Percentiles rank a stretch among this genome's conserved stretches.
Evolutionary conservation across 2,797 vertebrate genomes (phyloP).

Genomic region (Argya squamiceps): DNA sequence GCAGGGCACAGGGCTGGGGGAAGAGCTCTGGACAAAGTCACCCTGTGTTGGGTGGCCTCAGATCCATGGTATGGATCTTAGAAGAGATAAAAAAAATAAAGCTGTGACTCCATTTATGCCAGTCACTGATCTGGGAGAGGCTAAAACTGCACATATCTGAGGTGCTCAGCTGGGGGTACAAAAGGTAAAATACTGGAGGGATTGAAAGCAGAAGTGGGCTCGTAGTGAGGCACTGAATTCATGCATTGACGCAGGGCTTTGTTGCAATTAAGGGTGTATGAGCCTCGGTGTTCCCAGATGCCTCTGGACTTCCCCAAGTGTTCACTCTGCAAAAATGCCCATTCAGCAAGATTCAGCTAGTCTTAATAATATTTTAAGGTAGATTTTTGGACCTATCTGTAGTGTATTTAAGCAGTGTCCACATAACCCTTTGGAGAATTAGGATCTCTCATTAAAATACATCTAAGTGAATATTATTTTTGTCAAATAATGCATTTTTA

Average conservation of each 20-base stretch:
- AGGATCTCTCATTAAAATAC: not conserved
- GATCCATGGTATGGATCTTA: not conserved
- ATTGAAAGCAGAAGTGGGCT: not conserved
- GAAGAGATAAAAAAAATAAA: not conserved
- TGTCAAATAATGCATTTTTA: not conserved
- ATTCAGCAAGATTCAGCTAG: not conserved
- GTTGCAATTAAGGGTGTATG: not conserved
- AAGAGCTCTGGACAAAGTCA: not conserved
- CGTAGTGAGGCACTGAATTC: not conserved
- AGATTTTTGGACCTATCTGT: not conserved
- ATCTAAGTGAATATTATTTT: not conserved
- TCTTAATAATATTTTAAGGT: not conserved
- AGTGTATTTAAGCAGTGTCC: not conserved
- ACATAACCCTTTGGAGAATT: not conserved
- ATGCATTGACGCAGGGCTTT: rapidly evolving
- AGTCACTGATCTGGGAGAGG: rapidly evolving
- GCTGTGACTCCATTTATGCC: not conserved
- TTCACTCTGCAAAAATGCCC: not conserved
- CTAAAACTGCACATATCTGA: not conserved
- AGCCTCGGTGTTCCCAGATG: not conserved
- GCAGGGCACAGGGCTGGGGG: not conserved
- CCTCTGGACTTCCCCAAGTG: not conserved
- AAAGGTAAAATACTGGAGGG: not conserved
- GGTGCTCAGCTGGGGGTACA: not conserved
- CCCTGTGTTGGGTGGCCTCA: not conserved